These are phyloP conservation scores for Pollenia angustigena DNA, from an alignment of 2,888 invertebrate species.

Conservation along the genomic window DNA sequence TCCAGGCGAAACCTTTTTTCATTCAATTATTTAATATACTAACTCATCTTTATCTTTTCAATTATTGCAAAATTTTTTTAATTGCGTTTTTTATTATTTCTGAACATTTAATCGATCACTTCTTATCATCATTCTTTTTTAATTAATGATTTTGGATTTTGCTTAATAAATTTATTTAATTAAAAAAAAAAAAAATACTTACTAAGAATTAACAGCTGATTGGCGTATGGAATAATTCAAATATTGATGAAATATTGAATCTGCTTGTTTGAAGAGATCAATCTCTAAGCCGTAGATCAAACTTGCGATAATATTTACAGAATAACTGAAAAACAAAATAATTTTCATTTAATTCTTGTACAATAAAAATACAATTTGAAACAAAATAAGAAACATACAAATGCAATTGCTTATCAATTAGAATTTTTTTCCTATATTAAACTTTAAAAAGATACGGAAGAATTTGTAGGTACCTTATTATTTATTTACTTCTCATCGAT, in stretches of 20 bases:
- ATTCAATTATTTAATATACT: background rate
- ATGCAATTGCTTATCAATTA: constrained; percentile 30
- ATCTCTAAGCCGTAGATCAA: constrained; percentile 84
- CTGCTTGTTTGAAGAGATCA: constrained; percentile 81
- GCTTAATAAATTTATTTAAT: background rate
- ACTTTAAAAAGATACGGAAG: background rate
- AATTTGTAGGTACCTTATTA: background rate
- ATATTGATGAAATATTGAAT: constrained; percentile 78
- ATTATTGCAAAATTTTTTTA: background rate
- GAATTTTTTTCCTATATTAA: background rate
- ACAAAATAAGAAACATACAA: constrained; percentile 2
- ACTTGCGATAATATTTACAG: constrained; percentile 84
- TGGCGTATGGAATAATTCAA: constrained; percentile 67
- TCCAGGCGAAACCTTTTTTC: too few relatives aligned
- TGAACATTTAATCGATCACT: background rate
- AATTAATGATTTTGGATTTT: too few relatives aligned
- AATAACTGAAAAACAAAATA: constrained; percentile 79
- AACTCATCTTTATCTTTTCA: background rate
- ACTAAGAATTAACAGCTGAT: constrained; percentile 77
- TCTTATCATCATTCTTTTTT: background rate
- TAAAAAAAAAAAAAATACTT: constrained; percentile 70
- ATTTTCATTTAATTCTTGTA: constrained; percentile 10
- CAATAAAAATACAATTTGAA: constrained; percentile 23
- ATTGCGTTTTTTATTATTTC: too few relatives aligned
- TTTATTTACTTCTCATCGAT: background rate